phyloP scores from a whole-genome alignment of 2,113 vertebrate species.

The Dissostichus mawsoni region DNA sequence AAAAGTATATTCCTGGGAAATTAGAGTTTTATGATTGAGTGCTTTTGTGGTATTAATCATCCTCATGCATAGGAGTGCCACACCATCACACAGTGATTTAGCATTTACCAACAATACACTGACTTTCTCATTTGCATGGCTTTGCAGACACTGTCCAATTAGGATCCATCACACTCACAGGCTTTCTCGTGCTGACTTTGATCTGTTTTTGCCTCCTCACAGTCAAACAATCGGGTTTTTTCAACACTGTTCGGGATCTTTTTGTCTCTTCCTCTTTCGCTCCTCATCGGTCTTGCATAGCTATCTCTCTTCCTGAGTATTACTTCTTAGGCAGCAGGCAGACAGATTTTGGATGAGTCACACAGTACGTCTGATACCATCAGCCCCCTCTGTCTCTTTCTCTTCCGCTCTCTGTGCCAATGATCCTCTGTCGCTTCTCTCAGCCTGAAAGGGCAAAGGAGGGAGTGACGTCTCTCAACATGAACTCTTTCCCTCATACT shows the following conservation, averaged over 20 bases:
- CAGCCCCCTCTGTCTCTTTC: conserved; percentile 33
- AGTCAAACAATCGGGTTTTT: conserved; percentile 45
- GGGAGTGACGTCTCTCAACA: conserved; percentile 60
- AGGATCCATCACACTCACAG: conserved; percentile 70
- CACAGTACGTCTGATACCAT: conserved; percentile 64
- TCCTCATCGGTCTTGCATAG: conserved; percentile 42
- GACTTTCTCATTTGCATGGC: conserved; percentile 73
- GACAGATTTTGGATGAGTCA: conserved; percentile 76
- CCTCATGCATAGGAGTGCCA: conserved; percentile 30
- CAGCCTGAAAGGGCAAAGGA: conserved; percentile 65
- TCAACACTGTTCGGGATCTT: conserved; percentile 43
- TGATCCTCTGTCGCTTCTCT: conserved; percentile 39
- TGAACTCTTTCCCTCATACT: conserved; percentile 57
- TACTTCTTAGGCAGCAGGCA: conserved; percentile 63
- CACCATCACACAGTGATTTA: conserved; percentile 59
- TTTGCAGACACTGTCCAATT: conserved; percentile 75
- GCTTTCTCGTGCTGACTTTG: conserved; percentile 63
- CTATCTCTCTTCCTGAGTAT: conserved; percentile 59
- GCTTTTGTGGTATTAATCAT: conserved; percentile 72
- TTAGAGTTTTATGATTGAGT: conserved; percentile 70
- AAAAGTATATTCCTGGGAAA: conserved; percentile 66
- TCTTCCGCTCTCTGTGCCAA: neutral
- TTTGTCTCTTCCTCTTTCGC: conserved; percentile 46
- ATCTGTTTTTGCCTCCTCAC: conserved; percentile 44
- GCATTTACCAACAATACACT: conserved; percentile 70